Percentiles rank a stretch among this genome's conserved stretches.
Conservation (phyloP, 1,140 invertebrate species). For the Calliphora vicina region DNA sequence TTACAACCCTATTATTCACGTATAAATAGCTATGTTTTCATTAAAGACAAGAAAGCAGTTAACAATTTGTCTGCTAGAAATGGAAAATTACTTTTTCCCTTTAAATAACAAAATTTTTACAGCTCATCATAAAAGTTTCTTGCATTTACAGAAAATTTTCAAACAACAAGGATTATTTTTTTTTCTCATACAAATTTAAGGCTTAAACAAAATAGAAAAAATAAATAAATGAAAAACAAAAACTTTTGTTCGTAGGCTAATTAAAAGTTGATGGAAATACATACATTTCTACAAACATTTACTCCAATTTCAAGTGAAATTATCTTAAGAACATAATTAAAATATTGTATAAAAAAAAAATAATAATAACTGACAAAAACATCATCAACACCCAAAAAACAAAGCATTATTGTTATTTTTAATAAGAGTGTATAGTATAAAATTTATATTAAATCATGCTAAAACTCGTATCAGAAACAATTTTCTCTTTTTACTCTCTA, state of each 20-base stretch:
- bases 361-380: neutral
- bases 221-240: neutral
- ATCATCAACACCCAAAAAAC: neutral
- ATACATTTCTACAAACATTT: neutral
- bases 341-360: too few species aligned
- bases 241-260: neutral
- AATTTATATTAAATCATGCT: too few species aligned
- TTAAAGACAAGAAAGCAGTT: too few species aligned
- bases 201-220: neutral
- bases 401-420: too few species aligned
- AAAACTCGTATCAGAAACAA: too few species aligned
- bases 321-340: too few species aligned
- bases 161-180: neutral
- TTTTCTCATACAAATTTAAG: neutral
- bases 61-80: too few species aligned
- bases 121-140: neutral
- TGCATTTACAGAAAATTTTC: neutral
- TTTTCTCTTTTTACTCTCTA: neutral
- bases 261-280: slow-evolving; percentile 8
- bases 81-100: neutral
- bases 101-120: neutral
- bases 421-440: too few species aligned
- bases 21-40: too few species aligned
- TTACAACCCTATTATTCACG: too few species aligned
- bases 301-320: neutral